Base-by-base conservation (phyloP, 2,888 invertebrate species). In the Graphium colonna region DNA sequence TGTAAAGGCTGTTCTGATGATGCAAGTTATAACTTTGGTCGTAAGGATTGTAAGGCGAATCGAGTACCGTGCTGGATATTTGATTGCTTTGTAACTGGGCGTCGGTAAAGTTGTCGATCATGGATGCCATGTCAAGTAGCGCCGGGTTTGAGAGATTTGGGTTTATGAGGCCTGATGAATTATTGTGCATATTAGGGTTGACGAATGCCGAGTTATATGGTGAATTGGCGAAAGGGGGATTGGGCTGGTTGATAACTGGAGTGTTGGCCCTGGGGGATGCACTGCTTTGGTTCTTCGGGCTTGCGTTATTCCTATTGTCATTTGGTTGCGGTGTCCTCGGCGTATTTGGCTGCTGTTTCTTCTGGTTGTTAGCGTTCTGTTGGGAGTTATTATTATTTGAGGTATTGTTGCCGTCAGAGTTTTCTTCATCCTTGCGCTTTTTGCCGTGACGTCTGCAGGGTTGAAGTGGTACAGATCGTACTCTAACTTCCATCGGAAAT, bases 401-500 rank as follows among this genome's bases (percentile, higher is more conserved):
- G 0, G 77, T 71, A 40, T 74, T 75, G 57, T 78, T 79, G 3
- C 72, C 68, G 1, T 80, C 73, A 26, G 90, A 87, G 0, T 89
- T 78, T 61, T 94, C 93, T 63, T 94, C 94, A 33, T 95, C 95
- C 78, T 95, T 94, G 54, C 94, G 91, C 70, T 95, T 95, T 68
- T 95, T 95, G 0, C 94, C 94, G 67, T 95, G 94, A 16, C 93
- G 90, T 58, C 95, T 91, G 68, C 96, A 96, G 0, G 97, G 95
- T 65, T 95, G 94, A 8, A 97, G 82, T 0, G 97, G 97, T 8
- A 95, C 95, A 1, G 95, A 94, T 51, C 97, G 91, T 17, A 97
- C 94, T 61, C 97, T 92, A 16, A 97, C 95, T 82, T 96, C 95
- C 86, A 96, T 95, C 41, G 96, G 94, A 78, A 94, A 98, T 81